phyloP scores from a whole-genome alignment of 2,113 vertebrate species.

The Falcunculus frontatus region DNA sequence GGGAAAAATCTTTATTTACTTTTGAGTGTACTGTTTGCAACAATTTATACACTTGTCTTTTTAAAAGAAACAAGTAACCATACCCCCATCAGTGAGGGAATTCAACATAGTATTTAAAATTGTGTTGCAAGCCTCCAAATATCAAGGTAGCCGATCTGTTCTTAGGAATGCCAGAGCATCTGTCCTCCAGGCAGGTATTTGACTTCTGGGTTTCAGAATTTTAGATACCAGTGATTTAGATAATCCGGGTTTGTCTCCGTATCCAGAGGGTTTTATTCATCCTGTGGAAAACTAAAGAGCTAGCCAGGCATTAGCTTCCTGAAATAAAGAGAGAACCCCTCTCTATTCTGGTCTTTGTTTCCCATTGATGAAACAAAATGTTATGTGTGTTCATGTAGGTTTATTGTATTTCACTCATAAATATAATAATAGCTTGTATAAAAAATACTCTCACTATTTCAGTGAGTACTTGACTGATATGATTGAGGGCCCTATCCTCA shows the following conservation, averaged over 20 bases:
- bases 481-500: background rate
- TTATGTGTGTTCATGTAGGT: background rate
- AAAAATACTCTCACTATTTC: background rate
- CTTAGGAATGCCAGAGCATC: background rate
- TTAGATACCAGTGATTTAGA: background rate
- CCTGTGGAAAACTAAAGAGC: background rate
- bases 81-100: accelerated
- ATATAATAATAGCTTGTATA: background rate
- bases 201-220: background rate
- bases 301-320: background rate
- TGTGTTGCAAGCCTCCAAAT: background rate
- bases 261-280: background rate
- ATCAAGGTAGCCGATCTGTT: background rate
- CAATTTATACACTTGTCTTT: background rate
- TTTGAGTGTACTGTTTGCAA: background rate
- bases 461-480: background rate
- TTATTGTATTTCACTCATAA: background rate
- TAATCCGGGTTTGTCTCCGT: background rate
- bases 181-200: background rate
- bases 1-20: conserved; percentile 32
- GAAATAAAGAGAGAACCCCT: background rate
- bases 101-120: background rate
- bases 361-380: background rate
- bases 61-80: background rate
- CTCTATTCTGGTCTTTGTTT: background rate